Conservation (phyloP, 2,888 invertebrate species). For the Sesia apiformis region DNA sequence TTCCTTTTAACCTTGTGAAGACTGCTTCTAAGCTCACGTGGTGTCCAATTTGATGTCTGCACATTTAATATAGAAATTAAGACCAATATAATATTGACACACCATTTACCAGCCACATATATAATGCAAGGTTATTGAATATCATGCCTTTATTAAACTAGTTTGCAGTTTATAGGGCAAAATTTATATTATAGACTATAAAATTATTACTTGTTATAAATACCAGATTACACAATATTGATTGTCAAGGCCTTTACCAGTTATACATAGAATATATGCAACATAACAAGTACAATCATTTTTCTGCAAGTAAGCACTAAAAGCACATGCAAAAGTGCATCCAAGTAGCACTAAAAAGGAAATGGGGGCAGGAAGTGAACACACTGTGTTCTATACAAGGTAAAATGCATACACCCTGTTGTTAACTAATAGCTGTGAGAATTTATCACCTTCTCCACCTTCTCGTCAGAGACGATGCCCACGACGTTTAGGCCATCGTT, state of each 20-base stretch:
- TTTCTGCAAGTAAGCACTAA: slow-evolving; percentile 6
- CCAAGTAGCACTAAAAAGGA: slow-evolving; percentile 15
- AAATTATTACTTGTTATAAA: too few species aligned
- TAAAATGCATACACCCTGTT: slow-evolving; percentile 29
- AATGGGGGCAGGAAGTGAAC: slow-evolving; percentile 47
- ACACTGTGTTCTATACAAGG: slow-evolving; percentile 27
- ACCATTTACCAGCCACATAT: too few species aligned
- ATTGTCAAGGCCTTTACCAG: too few species aligned
- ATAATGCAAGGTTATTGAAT: too few species aligned
- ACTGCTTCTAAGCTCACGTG: slow-evolving; percentile 59
- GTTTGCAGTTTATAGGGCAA: too few species aligned
- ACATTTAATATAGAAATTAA: neutral
- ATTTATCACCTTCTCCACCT: slow-evolving; percentile 39
- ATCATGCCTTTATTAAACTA: too few species aligned
- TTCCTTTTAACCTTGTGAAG: slow-evolving; percentile 68
- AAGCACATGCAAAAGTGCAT: slow-evolving; percentile 57
- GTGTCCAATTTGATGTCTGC: slow-evolving; percentile 56
- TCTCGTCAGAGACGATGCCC: slow-evolving; percentile 66
- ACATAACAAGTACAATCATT: neutral
- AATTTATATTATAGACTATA: too few species aligned
- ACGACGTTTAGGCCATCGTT: slow-evolving; percentile 63
- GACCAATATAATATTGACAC: too few species aligned
- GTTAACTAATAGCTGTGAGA: neutral
- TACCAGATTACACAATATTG: too few species aligned
- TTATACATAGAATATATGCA: too few species aligned